A percentile compares a stretch with the other conserved stretches of the same genome.
phyloP scores from a whole-genome alignment of 2,888 invertebrate species.

The Dryobota labecula region DNA sequence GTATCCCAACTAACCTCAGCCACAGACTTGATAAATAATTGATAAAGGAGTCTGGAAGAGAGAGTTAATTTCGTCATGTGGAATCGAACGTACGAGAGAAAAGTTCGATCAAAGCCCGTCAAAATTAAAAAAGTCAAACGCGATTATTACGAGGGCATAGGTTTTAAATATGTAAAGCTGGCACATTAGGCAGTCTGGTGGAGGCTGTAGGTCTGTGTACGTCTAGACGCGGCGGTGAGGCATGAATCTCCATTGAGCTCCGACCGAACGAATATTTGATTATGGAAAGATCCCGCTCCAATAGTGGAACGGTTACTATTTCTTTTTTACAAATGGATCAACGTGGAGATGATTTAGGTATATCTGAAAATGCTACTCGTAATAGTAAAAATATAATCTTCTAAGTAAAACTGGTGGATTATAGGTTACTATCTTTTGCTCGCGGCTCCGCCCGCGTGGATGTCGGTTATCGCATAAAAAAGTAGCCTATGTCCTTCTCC shows the following conservation, averaged over 20 bases:
- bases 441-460: no score
- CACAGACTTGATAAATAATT: conserved; percentile 54
- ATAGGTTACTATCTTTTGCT: no score
- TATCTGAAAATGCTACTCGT: no score
- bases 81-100: conserved; percentile 46
- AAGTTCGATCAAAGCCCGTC: conserved; percentile 59
- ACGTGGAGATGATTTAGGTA: not conserved
- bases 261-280: conserved; percentile 84
- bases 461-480: no score
- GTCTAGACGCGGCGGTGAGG: conserved; percentile 77
- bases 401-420: no score
- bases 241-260: conserved; percentile 78
- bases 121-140: conserved; percentile 73
- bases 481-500: no score
- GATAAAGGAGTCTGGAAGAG: conserved; percentile 35
- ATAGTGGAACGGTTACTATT: conserved; percentile 71
- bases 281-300: conserved; percentile 81
- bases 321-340: conserved; percentile 27
- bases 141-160: conserved; percentile 69
- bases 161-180: conserved; percentile 78
- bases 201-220: conserved; percentile 58
- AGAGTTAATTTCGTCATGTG: conserved; percentile 36
- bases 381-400: no score
- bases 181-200: conserved; percentile 74
- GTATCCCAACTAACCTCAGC: conserved; percentile 26